Conservation (phyloP, 1,140 invertebrate species). For the Aradophagus sp. region DNA sequence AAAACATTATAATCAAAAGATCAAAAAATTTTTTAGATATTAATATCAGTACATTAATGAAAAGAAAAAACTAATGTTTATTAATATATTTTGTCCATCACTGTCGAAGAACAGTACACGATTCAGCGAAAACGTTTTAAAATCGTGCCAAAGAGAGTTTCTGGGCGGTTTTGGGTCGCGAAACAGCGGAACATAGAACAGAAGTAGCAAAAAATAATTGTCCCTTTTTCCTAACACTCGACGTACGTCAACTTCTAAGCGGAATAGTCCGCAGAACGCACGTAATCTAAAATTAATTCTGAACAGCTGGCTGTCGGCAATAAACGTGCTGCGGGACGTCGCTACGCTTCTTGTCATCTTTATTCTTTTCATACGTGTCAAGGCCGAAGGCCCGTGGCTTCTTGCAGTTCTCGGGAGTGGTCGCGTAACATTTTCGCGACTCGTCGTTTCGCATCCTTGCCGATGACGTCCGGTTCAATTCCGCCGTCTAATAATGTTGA, state of each 20-base stretch:
- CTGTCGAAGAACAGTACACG: too few species aligned
- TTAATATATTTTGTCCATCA: too few species aligned
- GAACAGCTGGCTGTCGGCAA: constrained; percentile 66
- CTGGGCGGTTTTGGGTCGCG: too few species aligned
- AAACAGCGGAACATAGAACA: constrained; percentile 3
- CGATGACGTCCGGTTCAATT: constrained; percentile 18
- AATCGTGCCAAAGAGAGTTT: too few species aligned
- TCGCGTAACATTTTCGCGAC: constrained; percentile 51
- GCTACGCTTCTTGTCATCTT: constrained; percentile 58
- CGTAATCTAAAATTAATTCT: constrained; percentile 75
- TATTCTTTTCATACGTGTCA: constrained; percentile 68
- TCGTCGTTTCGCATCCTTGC: constrained; percentile 9
- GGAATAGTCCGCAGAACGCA: constrained; percentile 64
- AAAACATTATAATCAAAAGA: too few species aligned
- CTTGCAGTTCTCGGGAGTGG: constrained; percentile 39
- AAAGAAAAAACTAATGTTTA: too few species aligned
- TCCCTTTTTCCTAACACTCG: constrained; percentile 20
- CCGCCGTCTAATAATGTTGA: too few species aligned
- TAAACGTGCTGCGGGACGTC: constrained; percentile 45
- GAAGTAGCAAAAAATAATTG: constrained; percentile 24
- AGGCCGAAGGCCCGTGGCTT: constrained; percentile 62
- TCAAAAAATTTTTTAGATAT: too few species aligned
- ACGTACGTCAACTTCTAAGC: constrained; percentile 62
- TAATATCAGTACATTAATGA: too few species aligned
- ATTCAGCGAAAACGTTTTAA: too few species aligned